These are phyloP conservation scores for Cheirogaleus medius DNA, from an alignment of 2,113 vertebrate species.

Conservation along the genomic window DNA sequence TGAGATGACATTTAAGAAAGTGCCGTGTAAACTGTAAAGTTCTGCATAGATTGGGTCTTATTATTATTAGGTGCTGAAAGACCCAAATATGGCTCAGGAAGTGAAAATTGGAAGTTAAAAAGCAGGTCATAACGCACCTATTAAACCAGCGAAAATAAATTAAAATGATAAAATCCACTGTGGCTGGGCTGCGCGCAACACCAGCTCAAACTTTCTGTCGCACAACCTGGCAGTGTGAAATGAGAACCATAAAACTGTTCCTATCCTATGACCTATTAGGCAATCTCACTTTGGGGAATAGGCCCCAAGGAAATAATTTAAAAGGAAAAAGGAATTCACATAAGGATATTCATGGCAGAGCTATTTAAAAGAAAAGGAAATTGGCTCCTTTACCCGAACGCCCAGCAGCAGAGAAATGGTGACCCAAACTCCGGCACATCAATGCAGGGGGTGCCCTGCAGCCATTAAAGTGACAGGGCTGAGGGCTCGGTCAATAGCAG, in stretches of 20 bases:
- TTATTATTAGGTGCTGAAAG: background rate
- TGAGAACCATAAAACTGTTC: background rate
- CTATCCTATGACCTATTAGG: slow-evolving; percentile 32
- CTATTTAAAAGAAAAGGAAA: slow-evolving; percentile 34
- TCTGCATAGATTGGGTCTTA: background rate
- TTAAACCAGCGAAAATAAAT: background rate
- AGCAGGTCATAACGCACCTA: background rate
- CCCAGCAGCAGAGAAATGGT: background rate
- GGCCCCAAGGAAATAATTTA: slow-evolving; percentile 54
- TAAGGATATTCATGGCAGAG: slow-evolving; percentile 1
- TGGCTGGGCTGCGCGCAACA: background rate
- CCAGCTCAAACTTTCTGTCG: background rate
- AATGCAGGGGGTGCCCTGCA: background rate
- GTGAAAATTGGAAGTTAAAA: background rate
- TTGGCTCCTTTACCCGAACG: background rate
- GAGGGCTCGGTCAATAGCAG: slow-evolving; percentile 56
- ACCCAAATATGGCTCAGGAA: background rate
- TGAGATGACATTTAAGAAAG: background rate
- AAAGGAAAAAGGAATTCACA: slow-evolving; percentile 41
- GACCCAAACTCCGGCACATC: background rate
- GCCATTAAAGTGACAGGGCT: slow-evolving; percentile 60
- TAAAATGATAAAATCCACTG: background rate
- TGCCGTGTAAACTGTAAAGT: background rate
- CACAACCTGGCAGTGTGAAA: accelerated
- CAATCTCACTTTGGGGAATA: slow-evolving; percentile 53